phyloP scores from a whole-genome alignment of 2,113 vertebrate species.

The Guaruba guarouba region DNA sequence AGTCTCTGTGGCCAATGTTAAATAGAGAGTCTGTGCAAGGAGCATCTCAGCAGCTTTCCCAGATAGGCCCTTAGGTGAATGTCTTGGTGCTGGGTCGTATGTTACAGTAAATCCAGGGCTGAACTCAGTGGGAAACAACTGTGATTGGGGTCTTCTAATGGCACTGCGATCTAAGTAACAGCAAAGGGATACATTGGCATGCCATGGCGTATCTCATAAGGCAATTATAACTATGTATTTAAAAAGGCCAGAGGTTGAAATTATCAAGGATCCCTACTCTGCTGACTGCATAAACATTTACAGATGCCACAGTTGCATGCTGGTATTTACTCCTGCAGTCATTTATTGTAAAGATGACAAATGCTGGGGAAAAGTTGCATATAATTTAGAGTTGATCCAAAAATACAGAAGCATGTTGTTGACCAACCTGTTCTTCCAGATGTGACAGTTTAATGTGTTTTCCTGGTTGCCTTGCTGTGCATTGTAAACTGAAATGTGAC shows the following conservation, averaged over 20 bases:
- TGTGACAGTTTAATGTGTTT: not conserved
- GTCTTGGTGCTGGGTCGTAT: not conserved
- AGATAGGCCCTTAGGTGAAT: not conserved
- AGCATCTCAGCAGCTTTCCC: not conserved
- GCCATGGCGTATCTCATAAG: not conserved
- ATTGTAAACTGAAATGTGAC: not conserved
- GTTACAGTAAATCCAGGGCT: not conserved
- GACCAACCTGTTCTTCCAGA: not conserved
- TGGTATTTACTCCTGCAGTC: not conserved
- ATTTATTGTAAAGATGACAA: not conserved
- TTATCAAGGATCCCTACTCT: not conserved
- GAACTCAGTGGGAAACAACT: not conserved
- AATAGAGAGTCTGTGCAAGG: not conserved
- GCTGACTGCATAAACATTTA: not conserved
- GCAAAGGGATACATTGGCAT: not conserved
- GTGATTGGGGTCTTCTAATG: not conserved
- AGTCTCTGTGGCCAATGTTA: rapidly evolving
- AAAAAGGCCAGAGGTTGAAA: not conserved
- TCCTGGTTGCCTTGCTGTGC: not conserved
- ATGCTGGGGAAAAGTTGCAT: not conserved
- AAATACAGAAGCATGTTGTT: not conserved
- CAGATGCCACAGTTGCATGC: not conserved
- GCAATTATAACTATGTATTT: not conserved
- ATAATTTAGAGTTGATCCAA: not conserved
- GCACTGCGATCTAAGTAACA: not conserved